Evolutionary conservation across 2,113 vertebrate species (phyloP).

Genomic region (Suncus etruscus): DNA sequence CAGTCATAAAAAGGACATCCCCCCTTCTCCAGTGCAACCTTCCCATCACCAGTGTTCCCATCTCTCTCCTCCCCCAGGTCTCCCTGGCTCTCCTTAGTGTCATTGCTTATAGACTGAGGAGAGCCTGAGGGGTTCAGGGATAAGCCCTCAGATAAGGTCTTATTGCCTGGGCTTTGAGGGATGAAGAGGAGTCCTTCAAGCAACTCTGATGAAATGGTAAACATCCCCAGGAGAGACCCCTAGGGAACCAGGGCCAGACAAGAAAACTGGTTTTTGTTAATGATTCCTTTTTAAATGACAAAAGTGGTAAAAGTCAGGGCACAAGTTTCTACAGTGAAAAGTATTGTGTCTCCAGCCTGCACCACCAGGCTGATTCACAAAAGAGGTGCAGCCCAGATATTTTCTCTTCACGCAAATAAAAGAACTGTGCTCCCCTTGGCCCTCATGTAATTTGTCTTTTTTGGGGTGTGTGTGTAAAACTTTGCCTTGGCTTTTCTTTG

Average conservation of each 20-base stretch:
- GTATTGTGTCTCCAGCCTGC: not conserved
- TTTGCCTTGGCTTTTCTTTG: not conserved
- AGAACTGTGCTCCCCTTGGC: not conserved
- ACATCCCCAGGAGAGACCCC: not conserved
- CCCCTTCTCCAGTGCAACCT: too few relatives aligned
- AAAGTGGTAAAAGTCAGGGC: not conserved
- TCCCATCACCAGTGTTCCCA: too few relatives aligned
- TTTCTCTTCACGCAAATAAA: not conserved
- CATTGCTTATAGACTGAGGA: not conserved
- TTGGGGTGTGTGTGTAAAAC: too few relatives aligned
- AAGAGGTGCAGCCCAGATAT: not conserved
- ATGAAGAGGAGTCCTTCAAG: not conserved
- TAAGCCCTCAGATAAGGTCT: not conserved
- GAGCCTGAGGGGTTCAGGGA: not conserved
- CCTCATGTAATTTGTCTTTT: too few relatives aligned
- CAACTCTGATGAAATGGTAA: not conserved
- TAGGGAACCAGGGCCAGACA: not conserved
- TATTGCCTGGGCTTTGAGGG: not conserved
- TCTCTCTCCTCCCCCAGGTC: too few relatives aligned
- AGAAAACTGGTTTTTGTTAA: not conserved
- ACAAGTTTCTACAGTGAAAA: not conserved
- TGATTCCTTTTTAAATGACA: not conserved
- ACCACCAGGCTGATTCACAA: not conserved
- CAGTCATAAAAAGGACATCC: too few relatives aligned
- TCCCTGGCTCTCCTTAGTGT: not conserved